Percentiles rank a stretch among this genome's conserved stretches.
These are phyloP conservation scores for Plebejus argus DNA, from an alignment of 2,888 invertebrate genomes.

Conservation along the genomic window DNA sequence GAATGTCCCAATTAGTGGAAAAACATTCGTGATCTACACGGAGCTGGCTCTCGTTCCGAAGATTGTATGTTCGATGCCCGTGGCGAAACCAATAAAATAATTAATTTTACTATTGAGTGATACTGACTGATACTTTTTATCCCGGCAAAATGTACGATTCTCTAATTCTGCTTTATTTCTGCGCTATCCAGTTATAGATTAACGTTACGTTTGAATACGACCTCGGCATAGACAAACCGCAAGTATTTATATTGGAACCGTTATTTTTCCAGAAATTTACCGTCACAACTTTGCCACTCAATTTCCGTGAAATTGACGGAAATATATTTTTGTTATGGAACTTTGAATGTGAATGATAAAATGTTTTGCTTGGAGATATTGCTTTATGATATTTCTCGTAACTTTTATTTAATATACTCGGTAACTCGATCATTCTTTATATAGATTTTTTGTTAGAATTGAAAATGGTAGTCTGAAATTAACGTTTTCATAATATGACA, in stretches of 20 bases:
- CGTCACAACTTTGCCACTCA: conserved; percentile 37
- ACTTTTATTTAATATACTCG: not conserved
- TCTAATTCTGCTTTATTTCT: no score
- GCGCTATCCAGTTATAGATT: not conserved
- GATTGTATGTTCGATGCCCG: no score
- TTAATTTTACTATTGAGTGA: no score
- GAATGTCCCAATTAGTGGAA: no score
- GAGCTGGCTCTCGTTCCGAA: no score
- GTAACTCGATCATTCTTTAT: not conserved
- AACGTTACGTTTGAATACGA: not conserved
- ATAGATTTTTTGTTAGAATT: no score
- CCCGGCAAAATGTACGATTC: no score
- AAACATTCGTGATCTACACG: no score
- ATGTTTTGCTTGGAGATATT: conserved; percentile 2
- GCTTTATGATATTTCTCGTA: not conserved
- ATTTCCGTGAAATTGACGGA: conserved; percentile 35
- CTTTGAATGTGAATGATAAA: not conserved
- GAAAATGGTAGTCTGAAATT: no score
- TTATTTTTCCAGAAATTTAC: not conserved
- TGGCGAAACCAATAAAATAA: no score
- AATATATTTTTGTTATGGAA: conserved; percentile 27
- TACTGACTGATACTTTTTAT: no score
- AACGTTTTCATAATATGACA: no score
- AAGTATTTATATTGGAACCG: conserved; percentile 22
- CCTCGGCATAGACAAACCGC: not conserved